Conservation (phyloP, 1,140 invertebrate species). For the Rhynchophorus ferrugineus region DNA sequence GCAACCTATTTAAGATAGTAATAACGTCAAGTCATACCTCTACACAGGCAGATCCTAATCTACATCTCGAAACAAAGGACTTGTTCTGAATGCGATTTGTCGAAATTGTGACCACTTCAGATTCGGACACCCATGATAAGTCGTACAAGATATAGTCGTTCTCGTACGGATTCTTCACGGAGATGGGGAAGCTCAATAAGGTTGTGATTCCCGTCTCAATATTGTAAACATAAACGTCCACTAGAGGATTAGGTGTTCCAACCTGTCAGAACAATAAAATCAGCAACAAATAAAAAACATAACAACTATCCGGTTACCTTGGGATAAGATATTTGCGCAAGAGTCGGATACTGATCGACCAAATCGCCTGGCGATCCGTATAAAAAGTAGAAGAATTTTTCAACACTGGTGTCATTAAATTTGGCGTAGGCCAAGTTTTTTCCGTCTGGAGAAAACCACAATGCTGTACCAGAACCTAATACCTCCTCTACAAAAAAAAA, state of each 20-base stretch:
- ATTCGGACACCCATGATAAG: slow-evolving; percentile 59
- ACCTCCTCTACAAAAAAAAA: slow-evolving; percentile 91
- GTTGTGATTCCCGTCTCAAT: slow-evolving; percentile 21
- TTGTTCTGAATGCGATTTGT: slow-evolving; percentile 79
- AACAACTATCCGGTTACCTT: slow-evolving; percentile 54
- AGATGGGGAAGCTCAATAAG: slow-evolving; percentile 16
- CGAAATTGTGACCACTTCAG: slow-evolving; percentile 67
- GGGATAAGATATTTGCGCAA: slow-evolving; percentile 71
- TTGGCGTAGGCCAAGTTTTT: slow-evolving; percentile 70
- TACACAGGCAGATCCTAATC: slow-evolving; percentile 15
- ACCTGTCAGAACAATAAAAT: slow-evolving; percentile 43
- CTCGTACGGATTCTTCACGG: slow-evolving; percentile 16
- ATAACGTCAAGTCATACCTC: no score
- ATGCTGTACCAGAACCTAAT: slow-evolving; percentile 69
- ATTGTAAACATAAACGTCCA: slow-evolving; percentile 52
- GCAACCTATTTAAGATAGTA: no score
- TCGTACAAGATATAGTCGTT: slow-evolving; percentile 27
- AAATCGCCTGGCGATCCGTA: slow-evolving; percentile 60
- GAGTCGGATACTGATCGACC: slow-evolving; percentile 58
- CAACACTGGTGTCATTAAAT: slow-evolving; percentile 71
- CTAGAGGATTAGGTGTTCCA: slow-evolving; percentile 67
- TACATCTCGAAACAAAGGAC: slow-evolving; percentile 33
- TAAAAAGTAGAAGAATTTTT: slow-evolving; percentile 53
- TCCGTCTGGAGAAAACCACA: slow-evolving; percentile 86
- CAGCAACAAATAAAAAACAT: neutral